Conservation (phyloP, 2,888 invertebrate genomes). For the Mesoligia furuncula region DNA sequence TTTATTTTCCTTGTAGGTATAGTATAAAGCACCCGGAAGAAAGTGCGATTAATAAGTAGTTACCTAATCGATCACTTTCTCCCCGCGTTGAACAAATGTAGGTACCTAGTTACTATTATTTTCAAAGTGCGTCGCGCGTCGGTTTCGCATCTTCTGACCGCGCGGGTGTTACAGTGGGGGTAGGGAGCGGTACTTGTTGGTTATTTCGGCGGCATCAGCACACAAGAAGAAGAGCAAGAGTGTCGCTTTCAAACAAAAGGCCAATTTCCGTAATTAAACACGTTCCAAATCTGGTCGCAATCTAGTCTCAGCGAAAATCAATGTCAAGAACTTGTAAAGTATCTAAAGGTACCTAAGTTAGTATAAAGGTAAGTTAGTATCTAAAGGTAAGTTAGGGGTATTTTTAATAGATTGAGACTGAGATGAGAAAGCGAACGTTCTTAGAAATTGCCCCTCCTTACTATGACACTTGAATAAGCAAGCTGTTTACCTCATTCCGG, state of each 20-base stretch:
- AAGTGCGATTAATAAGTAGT: too few species aligned
- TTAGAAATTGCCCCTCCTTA: too few species aligned
- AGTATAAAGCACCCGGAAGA: too few species aligned
- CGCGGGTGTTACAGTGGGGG: background rate
- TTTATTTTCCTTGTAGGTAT: too few species aligned
- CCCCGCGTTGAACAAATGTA: too few species aligned
- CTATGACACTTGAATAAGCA: background rate
- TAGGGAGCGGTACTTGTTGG: background rate
- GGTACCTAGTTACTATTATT: background rate
- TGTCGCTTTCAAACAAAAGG: background rate
- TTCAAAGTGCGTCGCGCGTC: background rate
- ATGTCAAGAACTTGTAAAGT: background rate
- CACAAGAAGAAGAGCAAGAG: background rate
- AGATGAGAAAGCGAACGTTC: background rate
- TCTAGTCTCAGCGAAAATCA: background rate
- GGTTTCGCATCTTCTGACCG: background rate
- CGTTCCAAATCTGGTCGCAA: background rate
- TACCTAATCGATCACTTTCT: too few species aligned
- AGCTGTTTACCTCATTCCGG: conserved; percentile 80
- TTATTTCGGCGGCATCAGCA: background rate
- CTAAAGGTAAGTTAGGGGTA: background rate
- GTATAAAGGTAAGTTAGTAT: too few species aligned
- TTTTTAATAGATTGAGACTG: background rate
- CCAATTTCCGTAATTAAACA: background rate
- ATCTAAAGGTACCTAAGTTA: too few species aligned